Base-by-base conservation (phyloP, 2,797 vertebrate species). In the Labeo calbasu region DNA sequence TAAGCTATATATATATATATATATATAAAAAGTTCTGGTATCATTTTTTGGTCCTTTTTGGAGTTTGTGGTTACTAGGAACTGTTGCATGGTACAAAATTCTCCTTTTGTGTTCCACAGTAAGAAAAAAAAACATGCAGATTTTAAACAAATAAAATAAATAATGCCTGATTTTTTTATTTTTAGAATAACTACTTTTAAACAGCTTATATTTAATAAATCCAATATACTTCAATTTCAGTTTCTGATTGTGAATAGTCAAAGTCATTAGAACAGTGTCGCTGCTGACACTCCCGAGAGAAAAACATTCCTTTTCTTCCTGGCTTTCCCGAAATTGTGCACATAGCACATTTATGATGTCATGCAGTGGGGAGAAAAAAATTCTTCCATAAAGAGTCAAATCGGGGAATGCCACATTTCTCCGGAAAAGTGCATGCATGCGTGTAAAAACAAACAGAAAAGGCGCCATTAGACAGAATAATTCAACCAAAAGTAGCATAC, bases 261-360 rank as follows among this genome's bases (percentile, higher is more conserved):
- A 4, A 36, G 10, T 48, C 21, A 15, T 36, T 36, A 59, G 4
- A 48, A 75, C 10, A 36, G 32, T 65, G 61, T 73, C 40, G 61
- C 2, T 14, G 32, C 48, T 85, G 53, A 84, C 32, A 46, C 68
- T 75, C n/a, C 19, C 5, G 4, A 14, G 9, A 77, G 81, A 19
- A 59, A 57, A 84, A 71, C 36, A 68, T 71, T 43, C n/a, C 19
- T 15, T 59, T 81, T 75, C 43, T n/a, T 73, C 28, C 80, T 84
- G 81, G 59, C 84, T 82, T 87, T 69, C 65, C 86, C 86, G 28
- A 84, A 80, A 65, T 71, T 79, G 28, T 53, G 75, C 46, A 71
- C 83, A 89, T 84, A 78, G 61, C 75, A 48, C 21, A 46, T 76
- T 61, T 55, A 80, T 88, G 82, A 87, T 78, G 68, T 88, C 63